A percentile compares a stretch with the other conserved stretches of the same genome.
Evolutionary conservation across 2,797 vertebrate species (phyloP).

Genomic region (Pagetopsis macropterus): DNA sequence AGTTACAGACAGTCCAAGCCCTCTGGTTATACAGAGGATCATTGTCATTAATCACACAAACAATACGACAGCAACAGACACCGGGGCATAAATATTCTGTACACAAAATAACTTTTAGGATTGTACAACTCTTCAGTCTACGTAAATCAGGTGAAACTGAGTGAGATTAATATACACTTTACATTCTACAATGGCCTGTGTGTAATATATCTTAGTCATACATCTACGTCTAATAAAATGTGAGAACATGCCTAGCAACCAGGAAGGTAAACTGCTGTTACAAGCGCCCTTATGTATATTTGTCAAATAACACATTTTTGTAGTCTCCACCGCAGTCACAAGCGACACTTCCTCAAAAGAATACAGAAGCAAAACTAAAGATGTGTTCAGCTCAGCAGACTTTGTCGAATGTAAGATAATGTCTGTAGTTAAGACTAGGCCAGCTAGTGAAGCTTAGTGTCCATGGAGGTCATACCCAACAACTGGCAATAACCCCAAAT

Average conservation of each 20-base stretch:
- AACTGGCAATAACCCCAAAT: constrained; percentile 67
- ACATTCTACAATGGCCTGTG: neutral
- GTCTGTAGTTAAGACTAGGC: constrained; percentile 31
- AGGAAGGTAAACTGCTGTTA: constrained; percentile 20
- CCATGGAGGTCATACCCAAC: constrained; percentile 55
- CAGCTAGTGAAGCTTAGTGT: constrained; percentile 44
- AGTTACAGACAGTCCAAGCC: constrained; percentile 50
- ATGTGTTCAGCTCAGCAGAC: constrained; percentile 64
- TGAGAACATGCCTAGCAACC: neutral
- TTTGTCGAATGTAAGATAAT: constrained; percentile 43
- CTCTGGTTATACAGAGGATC: constrained; percentile 48
- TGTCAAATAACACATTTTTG: constrained; percentile 54
- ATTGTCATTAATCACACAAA: constrained; percentile 60
- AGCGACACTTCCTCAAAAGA: constrained; percentile 73
- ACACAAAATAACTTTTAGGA: constrained; percentile 25
- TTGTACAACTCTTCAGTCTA: constrained; percentile 13
- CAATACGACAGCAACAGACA: constrained; percentile 39
- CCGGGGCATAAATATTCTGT: constrained; percentile 23
- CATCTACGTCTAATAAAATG: constrained; percentile 7
- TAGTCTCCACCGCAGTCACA: constrained; percentile 61
- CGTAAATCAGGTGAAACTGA: neutral
- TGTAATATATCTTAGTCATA: neutral
- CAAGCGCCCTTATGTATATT: constrained; percentile 19
- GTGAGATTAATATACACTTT: neutral
- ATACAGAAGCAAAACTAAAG: constrained; percentile 78